Conservation (phyloP, 2,797 vertebrate species). For the Meda fulgida region DNA sequence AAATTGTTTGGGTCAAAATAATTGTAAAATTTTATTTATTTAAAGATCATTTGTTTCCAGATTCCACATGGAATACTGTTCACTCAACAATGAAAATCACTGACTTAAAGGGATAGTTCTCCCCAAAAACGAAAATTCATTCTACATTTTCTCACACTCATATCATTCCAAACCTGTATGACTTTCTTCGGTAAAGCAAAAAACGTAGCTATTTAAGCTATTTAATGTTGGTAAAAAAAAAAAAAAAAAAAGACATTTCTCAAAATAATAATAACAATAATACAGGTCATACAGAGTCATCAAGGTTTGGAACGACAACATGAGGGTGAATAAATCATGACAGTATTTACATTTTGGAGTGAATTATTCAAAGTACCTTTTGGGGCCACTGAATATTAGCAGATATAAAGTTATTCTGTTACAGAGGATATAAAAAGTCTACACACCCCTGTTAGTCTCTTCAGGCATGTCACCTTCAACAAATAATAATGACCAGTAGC, state of each 20-base stretch:
- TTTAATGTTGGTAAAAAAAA: no score
- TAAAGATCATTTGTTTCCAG: no score
- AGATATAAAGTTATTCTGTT: not conserved
- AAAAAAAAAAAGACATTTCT: not conserved
- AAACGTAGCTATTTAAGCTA: not conserved
- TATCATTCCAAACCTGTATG: not conserved
- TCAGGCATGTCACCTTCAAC: conserved; percentile 16
- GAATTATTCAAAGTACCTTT: not conserved
- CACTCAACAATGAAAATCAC: not conserved
- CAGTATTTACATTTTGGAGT: not conserved
- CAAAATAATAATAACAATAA: not conserved
- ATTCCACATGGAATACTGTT: not conserved
- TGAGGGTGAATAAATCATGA: not conserved
- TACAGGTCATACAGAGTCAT: not conserved
- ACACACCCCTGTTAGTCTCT: conserved; percentile 18
- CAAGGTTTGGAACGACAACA: not conserved
- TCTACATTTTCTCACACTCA: not conserved
- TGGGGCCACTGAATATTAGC: not conserved
- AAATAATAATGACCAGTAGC: conserved; percentile 4
- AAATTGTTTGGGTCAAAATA: no score
- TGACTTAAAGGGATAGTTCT: not conserved
- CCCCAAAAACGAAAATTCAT: not conserved
- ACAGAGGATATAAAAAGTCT: not conserved
- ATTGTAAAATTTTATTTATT: no score
- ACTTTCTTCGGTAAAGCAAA: not conserved